A percentile compares a stretch with the other conserved stretches of the same genome.
These are phyloP conservation scores for Musca vetustissima DNA, from an alignment of 1,140 invertebrate genomes.

Conservation along the genomic window DNA sequence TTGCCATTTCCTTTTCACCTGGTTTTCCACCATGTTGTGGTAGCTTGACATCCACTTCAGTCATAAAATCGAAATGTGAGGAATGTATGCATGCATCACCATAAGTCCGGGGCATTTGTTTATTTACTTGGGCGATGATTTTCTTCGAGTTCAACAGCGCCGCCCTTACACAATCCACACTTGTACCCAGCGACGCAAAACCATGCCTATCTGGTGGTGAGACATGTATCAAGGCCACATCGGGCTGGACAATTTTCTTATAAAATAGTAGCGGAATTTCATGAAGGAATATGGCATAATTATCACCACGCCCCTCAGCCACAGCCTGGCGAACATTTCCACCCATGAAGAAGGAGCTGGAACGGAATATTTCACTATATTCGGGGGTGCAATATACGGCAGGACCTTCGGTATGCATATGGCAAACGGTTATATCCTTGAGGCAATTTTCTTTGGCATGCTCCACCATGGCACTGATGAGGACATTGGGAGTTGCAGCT, in stretches of 20 bases:
- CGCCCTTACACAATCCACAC: constrained; percentile 86
- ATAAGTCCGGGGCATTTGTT: constrained; percentile 85
- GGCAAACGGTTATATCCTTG: constrained; percentile 78
- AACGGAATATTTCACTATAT: constrained; percentile 76
- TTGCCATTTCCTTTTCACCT: constrained; percentile 74
- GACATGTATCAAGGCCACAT: constrained; percentile 83
- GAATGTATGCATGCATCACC: constrained; percentile 86
- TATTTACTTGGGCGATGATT: constrained; percentile 86
- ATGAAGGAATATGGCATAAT: constrained; percentile 86
- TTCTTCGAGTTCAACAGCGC: constrained; percentile 82
- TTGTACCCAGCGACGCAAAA: constrained; percentile 89
- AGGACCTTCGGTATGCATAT: constrained; percentile 92
- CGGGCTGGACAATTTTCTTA: constrained; percentile 77
- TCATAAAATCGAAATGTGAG: constrained; percentile 87
- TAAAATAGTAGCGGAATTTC: constrained; percentile 90
- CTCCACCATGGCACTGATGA: constrained; percentile 79
- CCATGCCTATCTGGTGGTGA: constrained; percentile 88
- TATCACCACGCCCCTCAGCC: constrained; percentile 83
- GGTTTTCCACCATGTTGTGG: constrained; percentile 71
- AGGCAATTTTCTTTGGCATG: constrained; percentile 73
- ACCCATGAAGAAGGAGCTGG: constrained; percentile 88
- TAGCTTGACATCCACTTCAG: constrained; percentile 72
- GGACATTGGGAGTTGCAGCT: constrained; percentile 82
- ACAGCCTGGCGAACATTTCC: constrained; percentile 86
- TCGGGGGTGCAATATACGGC: constrained; percentile 78